Base-by-base conservation (phyloP, 2,113 vertebrate species). In the Haliaeetus leucogaster region DNA sequence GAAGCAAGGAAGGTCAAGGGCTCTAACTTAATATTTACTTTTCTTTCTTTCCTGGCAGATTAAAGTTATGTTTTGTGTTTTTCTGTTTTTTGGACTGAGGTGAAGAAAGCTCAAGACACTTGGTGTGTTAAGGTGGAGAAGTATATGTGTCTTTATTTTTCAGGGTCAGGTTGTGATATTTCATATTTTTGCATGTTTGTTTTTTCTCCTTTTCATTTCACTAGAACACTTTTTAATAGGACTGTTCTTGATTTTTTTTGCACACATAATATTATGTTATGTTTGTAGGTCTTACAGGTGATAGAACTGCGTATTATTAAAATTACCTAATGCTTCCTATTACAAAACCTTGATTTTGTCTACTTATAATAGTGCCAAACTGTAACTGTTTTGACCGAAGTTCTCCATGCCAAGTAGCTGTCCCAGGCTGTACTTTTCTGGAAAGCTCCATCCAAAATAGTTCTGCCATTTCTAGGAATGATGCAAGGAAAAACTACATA, bases 291-390 rank as follows among this genome's bases (percentile, higher is more conserved):
- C 96, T 97, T 93, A 89, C 72, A 93, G 91, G 91, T 97, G 90
- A 79, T 95, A 93, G 83, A 94, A 86, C 90, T 93, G 83, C 52
- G 43, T 97, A 95, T 92, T 96, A 95, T 95, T 90, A 88, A 95
- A 96, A 96, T 97, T 96, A 94, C 91, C 86, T 95, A 97, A 95
- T 95, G 77, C 86, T 97, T 97, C 94, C 97, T 95, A 95, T 96
- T 97, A 97, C 91, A 86, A 95, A 97, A 90, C 91, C 34, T 92
- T 94, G 86, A 95, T 93, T 93, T 95, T 40, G 10, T 93, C 90
- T 79, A 17, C 81, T 87, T 93, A 61, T 16, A 85, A 25, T 52
- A 76, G 40, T 97, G 91, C 95, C 92, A 97, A 95, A 96, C 77
- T 95, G 83, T 95, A 91, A 94, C 86, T 92, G 30, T 77, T 92